These are phyloP conservation scores for Ellobius talpinus DNA, from an alignment of 2,113 vertebrate species.

Conservation along the genomic window DNA sequence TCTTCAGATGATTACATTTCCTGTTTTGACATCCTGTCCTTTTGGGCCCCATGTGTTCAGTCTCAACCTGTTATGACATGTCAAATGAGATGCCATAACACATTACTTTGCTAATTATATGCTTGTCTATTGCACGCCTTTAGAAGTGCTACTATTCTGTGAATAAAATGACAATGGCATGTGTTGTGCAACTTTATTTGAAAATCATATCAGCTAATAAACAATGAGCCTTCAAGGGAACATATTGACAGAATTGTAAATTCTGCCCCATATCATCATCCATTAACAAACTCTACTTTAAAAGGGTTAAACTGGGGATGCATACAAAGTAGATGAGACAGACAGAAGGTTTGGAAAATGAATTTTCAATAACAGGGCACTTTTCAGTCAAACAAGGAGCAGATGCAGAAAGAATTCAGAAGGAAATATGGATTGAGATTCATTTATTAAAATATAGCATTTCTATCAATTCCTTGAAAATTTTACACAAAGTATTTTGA, in stretches of 20 bases:
- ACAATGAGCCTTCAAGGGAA: neutral
- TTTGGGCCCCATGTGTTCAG: neutral
- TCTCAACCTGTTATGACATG: neutral
- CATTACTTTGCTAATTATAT: constrained; percentile 35
- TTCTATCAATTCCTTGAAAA: neutral
- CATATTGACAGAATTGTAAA: neutral
- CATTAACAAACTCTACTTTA: neutral
- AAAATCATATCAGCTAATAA: constrained; percentile 23
- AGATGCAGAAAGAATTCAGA: neutral
- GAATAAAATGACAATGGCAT: constrained; percentile 13
- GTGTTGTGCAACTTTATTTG: neutral
- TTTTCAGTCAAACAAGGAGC: neutral
- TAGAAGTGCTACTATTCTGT: constrained; percentile 35
- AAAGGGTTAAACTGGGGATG: neutral
- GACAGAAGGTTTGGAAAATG: neutral
- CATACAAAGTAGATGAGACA: neutral
- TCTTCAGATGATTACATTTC: neutral
- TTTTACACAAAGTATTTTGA: neutral
- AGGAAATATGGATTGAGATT: neutral
- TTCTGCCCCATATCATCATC: neutral
- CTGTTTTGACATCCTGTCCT: constrained; percentile 2
- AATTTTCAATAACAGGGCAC: neutral
- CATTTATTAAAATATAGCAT: neutral
- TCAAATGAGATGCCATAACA: neutral
- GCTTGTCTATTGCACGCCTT: constrained; percentile 11